Conservation (phyloP, 1,140 invertebrate genomes). For the Cephus cinctus region DNA sequence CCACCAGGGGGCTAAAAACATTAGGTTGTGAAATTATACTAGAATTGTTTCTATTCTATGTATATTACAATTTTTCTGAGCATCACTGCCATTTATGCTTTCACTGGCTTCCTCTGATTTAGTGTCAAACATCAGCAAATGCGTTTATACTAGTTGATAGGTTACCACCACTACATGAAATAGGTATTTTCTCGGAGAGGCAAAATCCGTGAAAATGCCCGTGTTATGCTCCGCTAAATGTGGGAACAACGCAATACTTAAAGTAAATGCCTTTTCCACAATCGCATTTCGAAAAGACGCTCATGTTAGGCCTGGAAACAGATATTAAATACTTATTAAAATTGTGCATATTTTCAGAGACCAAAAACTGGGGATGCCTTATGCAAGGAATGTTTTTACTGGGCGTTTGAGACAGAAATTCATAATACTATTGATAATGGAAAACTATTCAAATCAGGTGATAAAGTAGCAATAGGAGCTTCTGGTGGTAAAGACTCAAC, state of each 20-base stretch:
- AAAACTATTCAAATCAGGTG: constrained; percentile 82
- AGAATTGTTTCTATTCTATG: no score
- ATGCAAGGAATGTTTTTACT: constrained; percentile 95
- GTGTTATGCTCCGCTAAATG: constrained; percentile 67
- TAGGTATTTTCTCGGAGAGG: no score
- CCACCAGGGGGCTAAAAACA: no score
- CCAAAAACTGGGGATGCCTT: constrained; percentile 89
- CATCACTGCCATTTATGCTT: no score
- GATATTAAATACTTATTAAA: constrained; percentile 11
- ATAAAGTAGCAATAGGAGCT: constrained; percentile 92
- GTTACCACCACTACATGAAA: no score
- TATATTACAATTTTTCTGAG: no score
- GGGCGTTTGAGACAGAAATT: constrained; percentile 93
- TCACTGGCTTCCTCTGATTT: no score
- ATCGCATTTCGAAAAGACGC: neutral
- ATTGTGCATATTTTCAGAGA: constrained; percentile 60
- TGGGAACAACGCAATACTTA: constrained; percentile 70
- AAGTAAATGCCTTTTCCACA: constrained; percentile 55
- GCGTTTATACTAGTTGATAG: no score
- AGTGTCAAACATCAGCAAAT: no score
- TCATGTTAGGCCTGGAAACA: neutral
- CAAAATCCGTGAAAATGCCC: no score
- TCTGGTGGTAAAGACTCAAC: constrained; percentile 99
- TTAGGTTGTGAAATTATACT: no score
- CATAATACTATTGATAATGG: constrained; percentile 88